These are phyloP conservation scores for Bos indicus DNA, from an alignment of 2,113 vertebrate species.

Conservation along the genomic window DNA sequence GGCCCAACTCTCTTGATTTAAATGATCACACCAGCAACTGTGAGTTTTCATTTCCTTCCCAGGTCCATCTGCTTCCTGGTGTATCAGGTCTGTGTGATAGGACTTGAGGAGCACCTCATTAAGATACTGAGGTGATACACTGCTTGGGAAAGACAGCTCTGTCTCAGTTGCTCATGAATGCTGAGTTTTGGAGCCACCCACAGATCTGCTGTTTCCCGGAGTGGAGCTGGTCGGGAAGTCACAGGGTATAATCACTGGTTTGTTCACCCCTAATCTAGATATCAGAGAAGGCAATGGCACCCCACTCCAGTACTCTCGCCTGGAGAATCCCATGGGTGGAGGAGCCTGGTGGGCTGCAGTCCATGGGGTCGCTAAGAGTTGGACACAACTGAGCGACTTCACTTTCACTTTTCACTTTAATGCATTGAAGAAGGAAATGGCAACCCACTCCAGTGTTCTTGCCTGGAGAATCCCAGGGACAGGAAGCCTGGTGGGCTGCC, in stretches of 20 bases:
- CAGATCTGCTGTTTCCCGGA: accelerated
- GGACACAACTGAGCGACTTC: too few species aligned
- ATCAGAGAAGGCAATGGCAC: too few species aligned
- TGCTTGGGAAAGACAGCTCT: not conserved
- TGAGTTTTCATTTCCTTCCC: not conserved
- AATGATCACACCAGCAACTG: not conserved
- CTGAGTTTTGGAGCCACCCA: not conserved
- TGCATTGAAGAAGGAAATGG: too few species aligned
- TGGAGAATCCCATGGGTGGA: too few species aligned
- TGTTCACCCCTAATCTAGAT: not conserved
- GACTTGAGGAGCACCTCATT: not conserved
- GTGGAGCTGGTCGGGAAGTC: not conserved
- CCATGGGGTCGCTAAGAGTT: too few species aligned
- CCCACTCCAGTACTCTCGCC: too few species aligned
- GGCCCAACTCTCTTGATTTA: not conserved
- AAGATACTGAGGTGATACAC: not conserved
- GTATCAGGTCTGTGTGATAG: not conserved
- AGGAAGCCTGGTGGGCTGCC: too few species aligned
- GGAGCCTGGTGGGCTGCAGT: too few species aligned
- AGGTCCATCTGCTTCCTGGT: not conserved
- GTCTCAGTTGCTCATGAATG: not conserved
- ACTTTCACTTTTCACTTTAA: too few species aligned
- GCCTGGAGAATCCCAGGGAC: too few species aligned
- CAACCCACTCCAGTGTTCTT: too few species aligned
- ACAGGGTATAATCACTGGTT: accelerated